phyloP scores from a whole-genome alignment of 2,888 invertebrate species.

The Phragmatobia fuliginosa region DNA sequence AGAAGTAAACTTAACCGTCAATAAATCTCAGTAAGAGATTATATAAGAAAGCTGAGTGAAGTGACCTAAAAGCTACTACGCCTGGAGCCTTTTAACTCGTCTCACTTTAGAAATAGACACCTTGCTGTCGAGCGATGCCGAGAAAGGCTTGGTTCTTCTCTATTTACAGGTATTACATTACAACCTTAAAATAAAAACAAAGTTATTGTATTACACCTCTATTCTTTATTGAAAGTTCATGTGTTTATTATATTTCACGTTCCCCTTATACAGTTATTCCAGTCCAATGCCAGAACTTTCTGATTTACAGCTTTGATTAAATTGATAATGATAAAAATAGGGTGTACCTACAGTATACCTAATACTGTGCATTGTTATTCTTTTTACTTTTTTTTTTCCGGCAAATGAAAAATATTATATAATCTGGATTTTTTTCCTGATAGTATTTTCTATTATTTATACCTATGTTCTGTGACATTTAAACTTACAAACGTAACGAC shows the following conservation, averaged over 20 bases:
- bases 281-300: not conserved
- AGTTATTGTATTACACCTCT: not conserved
- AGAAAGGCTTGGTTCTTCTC: constrained; percentile 34
- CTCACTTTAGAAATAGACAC: constrained; percentile 76
- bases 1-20: constrained; percentile 1
- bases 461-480: too few species aligned
- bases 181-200: not conserved
- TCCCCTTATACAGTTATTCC: not conserved
- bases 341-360: too few species aligned
- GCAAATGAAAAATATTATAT: too few species aligned
- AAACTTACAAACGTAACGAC: too few species aligned
- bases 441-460: too few species aligned
- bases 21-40: constrained; percentile 23
- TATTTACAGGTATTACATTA: constrained; percentile 29
- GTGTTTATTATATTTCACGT: not conserved
- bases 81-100: constrained; percentile 70
- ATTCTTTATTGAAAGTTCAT: not conserved
- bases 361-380: too few species aligned
- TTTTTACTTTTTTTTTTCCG: too few species aligned
- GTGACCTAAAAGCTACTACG: constrained; percentile 75
- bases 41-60: constrained; percentile 51
- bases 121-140: constrained; percentile 50
- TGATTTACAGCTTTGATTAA: too few species aligned
- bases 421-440: too few species aligned
- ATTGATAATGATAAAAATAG: too few species aligned